phyloP scores from a whole-genome alignment of 2,888 invertebrate species.

The Drosophila sordidula region DNA sequence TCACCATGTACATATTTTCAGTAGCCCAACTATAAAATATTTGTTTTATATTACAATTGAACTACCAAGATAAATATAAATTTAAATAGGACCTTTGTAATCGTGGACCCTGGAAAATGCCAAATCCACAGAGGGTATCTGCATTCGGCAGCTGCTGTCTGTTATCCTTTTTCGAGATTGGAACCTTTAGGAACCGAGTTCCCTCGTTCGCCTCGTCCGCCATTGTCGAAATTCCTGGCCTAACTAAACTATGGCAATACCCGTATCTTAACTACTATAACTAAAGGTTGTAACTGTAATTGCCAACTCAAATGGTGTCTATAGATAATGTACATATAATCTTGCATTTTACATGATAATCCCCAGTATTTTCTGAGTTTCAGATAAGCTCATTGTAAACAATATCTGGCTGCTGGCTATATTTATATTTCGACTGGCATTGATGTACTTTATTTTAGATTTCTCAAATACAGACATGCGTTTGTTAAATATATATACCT shows the following conservation, averaged over 20 bases:
- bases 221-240: constrained; percentile 27
- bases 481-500: constrained; percentile 26
- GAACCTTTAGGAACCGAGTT: constrained; percentile 21
- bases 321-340: constrained; percentile 11
- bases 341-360: constrained; percentile 13
- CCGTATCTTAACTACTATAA: neutral
- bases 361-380: constrained; percentile 11
- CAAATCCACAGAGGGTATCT: constrained; percentile 88
- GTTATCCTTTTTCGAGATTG: constrained; percentile 3
- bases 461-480: constrained; percentile 42
- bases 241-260: constrained; percentile 36
- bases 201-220: constrained; percentile 34
- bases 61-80: no score
- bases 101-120: constrained; percentile 86
- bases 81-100: constrained; percentile 87
- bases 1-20: constrained; percentile 85
- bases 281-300: neutral
- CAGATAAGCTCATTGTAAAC: constrained; percentile 34
- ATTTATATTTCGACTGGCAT: constrained; percentile 3
- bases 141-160: neutral
- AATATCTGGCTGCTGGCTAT: neutral
- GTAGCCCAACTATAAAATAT: constrained; percentile 80
- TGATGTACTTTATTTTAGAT: constrained; percentile 47
- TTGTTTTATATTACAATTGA: neutral
- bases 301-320: neutral